Base-by-base conservation (phyloP, 2,888 invertebrate genomes). In the Sphaerophoria rueppellii region DNA sequence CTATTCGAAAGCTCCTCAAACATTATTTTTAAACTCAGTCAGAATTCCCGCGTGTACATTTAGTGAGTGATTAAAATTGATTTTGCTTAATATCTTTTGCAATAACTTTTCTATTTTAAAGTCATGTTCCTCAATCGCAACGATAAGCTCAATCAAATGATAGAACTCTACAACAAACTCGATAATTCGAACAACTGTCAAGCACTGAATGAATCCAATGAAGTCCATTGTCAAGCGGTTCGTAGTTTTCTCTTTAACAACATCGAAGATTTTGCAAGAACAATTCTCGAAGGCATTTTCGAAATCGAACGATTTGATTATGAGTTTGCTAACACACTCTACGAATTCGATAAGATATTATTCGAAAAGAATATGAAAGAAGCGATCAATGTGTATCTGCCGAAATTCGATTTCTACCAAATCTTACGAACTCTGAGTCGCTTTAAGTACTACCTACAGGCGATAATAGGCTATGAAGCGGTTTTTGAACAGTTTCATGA, bases 301-400 rank as follows among this genome's bases (percentile, higher is more conserved):
- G 35, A 35, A 37, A 37, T 57, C 7, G 57, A 57, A 35, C 7
- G 5, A 4, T 57, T 37, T 12, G 57, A 57, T 37, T 57, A 14
- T n/a, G 57, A 57, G 7, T 57, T 57, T 37, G n/a, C 57, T 9
- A 57, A 37, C 16, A 57, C 35, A 6, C 35, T 57, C 2, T 57
- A 35, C 14, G 35, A 57, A 3, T 57, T 57, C 9, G 57, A 57
- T 9, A n/a, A 35, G 7, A 1, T n/a, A 0, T 3, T 57, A 14
- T 57, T 57, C 6, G 35, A 57, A 14, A 57, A 35, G 34, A 57
- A n/a, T 35, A 14, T 57, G 0, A 35, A 37, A 57, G 37, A 14
- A 37, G 35, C 57, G 0, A 35, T 57, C 7, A 14, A 57, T 14
- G 14, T n/a, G 14, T 57, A 34, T 14, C 7, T 34, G 0, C 12